Conservation (phyloP, 2,113 vertebrate species). For the Trematocara zebra region DNA sequence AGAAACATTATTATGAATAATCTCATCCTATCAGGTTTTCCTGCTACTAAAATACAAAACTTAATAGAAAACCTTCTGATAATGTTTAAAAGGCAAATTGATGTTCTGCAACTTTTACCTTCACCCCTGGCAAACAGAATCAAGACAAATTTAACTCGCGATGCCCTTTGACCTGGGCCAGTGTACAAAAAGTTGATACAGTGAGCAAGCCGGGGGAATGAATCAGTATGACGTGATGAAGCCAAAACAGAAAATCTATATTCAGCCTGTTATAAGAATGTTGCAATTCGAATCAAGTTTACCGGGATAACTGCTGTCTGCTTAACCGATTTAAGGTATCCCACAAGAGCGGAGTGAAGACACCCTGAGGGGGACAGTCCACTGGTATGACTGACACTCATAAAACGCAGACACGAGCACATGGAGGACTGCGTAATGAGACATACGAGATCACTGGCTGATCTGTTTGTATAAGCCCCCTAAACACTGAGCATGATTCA, state of each 20-base stretch:
- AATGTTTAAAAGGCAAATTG: not conserved
- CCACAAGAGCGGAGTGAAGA: not conserved
- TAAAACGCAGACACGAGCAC: not conserved
- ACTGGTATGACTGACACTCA: not conserved
- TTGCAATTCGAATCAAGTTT: not conserved
- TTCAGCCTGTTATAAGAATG: not conserved
- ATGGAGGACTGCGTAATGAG: constrained; percentile 40
- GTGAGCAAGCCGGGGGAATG: not conserved
- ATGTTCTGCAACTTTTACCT: not conserved
- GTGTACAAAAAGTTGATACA: not conserved
- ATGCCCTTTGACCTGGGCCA: not conserved
- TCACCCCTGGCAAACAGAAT: not conserved
- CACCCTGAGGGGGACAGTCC: not conserved
- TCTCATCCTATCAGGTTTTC: not conserved
- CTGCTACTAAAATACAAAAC: not conserved
- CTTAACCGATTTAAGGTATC: not conserved
- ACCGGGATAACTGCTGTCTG: not conserved
- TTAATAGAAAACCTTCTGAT: not conserved
- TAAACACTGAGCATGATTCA: constrained; percentile 73
- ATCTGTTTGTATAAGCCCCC: constrained; percentile 67
- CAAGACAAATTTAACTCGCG: not conserved
- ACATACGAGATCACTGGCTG: constrained; percentile 59
- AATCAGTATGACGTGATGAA: constrained; percentile 10
- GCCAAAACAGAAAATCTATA: not conserved
- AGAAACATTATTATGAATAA: not conserved